Evolutionary conservation across 2,113 vertebrate species (phyloP).

Genomic region (Percopsis transmontana): DNA sequence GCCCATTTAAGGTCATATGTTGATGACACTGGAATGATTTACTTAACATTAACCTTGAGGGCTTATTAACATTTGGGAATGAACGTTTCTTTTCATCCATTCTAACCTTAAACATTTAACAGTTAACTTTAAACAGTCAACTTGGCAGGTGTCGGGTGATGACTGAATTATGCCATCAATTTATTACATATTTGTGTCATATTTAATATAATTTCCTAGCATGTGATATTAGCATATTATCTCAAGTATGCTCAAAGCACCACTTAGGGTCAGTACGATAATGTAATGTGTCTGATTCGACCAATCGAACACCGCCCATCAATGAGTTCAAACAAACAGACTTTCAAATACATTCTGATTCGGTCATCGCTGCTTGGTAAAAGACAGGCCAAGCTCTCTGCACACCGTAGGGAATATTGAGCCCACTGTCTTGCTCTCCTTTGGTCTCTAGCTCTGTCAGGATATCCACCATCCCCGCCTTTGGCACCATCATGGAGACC

Average conservation of each 20-base stretch:
- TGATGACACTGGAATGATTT: constrained; percentile 54
- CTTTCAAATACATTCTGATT: constrained; percentile 17
- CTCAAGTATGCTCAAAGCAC: too few relatives aligned
- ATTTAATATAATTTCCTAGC: not conserved
- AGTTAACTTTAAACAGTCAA: too few relatives aligned
- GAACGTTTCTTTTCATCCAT: too few relatives aligned
- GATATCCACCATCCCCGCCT: constrained; percentile 98
- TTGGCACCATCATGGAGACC: constrained; percentile 99
- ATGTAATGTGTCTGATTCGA: not conserved
- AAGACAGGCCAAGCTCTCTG: not conserved
- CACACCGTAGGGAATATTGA: not conserved
- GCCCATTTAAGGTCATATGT: not conserved
- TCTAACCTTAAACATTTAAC: too few relatives aligned
- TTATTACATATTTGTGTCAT: too few relatives aligned
- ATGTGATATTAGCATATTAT: not conserved
- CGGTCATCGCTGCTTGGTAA: constrained; percentile 1
- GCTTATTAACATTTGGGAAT: too few relatives aligned
- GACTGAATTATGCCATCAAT: too few relatives aligned
- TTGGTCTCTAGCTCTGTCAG: constrained; percentile 90
- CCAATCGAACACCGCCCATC: constrained; percentile 2
- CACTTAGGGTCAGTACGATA: too few relatives aligned
- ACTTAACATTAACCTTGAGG: constrained; percentile 45
- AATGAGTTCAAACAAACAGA: constrained; percentile 1
- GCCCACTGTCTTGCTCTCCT: constrained; percentile 49
- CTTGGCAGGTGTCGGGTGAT: too few relatives aligned